Evolutionary conservation across 2,797 vertebrate genomes (phyloP).

Genomic region (Trichosurus vulpecula): DNA sequence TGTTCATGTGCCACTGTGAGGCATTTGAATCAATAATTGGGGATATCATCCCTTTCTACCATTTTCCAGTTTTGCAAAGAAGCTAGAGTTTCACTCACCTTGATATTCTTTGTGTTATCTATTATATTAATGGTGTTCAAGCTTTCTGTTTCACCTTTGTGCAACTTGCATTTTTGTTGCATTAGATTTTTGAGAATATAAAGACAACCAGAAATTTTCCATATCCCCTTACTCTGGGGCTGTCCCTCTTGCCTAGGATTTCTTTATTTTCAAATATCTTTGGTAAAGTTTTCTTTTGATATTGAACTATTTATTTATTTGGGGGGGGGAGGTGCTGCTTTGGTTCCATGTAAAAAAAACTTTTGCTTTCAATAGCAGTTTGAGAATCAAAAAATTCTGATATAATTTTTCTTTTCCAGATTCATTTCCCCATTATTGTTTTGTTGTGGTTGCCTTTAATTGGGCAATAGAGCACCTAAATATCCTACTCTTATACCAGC

Average conservation of each 20-base stretch:
- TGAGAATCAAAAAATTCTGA: neutral
- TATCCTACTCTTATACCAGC: too few relatives aligned
- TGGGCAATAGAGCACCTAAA: too few relatives aligned
- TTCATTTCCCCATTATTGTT: neutral
- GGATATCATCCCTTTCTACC: neutral
- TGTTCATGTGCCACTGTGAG: neutral
- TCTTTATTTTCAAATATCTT: neutral
- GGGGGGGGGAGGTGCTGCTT: neutral
- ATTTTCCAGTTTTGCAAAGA: neutral
- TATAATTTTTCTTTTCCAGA: neutral
- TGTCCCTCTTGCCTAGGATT: neutral
- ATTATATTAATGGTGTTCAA: neutral
- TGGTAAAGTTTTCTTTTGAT: neutral
- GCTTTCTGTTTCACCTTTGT: neutral
- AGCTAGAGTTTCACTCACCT: neutral
- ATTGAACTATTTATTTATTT: neutral
- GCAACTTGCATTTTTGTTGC: neutral
- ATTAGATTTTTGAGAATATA: neutral
- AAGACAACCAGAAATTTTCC: neutral
- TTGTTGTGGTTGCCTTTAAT: neutral
- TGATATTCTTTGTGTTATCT: neutral
- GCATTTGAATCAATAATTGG: neutral
- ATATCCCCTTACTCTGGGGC: neutral
- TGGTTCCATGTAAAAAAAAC: neutral
- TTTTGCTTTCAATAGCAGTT: neutral